Evolutionary conservation across 2,888 invertebrate species (phyloP).

Genomic region (Allacma fusca): DNA sequence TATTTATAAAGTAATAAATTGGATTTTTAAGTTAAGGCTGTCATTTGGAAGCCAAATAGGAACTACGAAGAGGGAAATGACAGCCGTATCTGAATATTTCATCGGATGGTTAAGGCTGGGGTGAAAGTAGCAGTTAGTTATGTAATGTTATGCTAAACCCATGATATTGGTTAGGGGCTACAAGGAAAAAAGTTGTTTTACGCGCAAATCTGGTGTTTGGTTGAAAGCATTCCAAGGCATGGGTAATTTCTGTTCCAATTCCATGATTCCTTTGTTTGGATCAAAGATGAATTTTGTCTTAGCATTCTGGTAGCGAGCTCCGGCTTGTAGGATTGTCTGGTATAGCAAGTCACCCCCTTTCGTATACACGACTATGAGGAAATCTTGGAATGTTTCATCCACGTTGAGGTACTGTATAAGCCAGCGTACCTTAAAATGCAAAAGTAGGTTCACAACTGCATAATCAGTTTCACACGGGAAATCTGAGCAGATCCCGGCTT

Average conservation of each 20-base stretch:
- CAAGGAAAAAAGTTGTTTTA: slow-evolving; percentile 61
- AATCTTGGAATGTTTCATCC: slow-evolving; percentile 72
- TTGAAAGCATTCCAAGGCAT: slow-evolving; percentile 93
- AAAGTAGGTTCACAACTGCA: background rate
- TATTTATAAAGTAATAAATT: no score
- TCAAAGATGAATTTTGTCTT: slow-evolving; percentile 89
- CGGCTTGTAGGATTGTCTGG: slow-evolving; percentile 81
- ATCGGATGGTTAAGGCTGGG: slow-evolving; percentile 32
- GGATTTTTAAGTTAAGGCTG: no score
- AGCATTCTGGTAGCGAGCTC: slow-evolving; percentile 77
- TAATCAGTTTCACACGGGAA: background rate
- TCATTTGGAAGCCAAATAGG: no score
- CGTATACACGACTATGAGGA: slow-evolving; percentile 73
- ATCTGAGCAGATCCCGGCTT: slow-evolving; percentile 6
- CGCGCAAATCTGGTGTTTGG: slow-evolving; percentile 80
- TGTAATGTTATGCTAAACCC: no score
- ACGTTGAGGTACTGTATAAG: slow-evolving; percentile 80
- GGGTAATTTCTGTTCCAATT: slow-evolving; percentile 85
- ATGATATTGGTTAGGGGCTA: no score
- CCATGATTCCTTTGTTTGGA: slow-evolving; percentile 77
- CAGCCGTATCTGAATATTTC: no score
- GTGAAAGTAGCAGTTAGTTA: no score
- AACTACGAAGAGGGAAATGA: no score
- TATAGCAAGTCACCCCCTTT: slow-evolving; percentile 75
- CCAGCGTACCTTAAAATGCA: slow-evolving; percentile 67